Conservation (phyloP, 2,888 invertebrate genomes). For the Oscheius sp. region DNA sequence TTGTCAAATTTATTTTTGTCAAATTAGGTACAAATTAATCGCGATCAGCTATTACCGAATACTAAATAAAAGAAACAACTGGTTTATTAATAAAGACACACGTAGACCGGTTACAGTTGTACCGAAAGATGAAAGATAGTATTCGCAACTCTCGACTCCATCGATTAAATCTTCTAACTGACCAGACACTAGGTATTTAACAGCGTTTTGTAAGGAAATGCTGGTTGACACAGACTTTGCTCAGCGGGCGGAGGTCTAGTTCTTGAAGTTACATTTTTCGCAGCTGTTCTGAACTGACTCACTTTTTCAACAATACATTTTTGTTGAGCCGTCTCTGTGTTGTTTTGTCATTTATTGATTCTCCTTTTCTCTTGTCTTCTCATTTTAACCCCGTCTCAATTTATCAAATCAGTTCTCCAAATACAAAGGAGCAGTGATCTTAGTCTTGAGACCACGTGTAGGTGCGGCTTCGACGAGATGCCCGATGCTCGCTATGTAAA, state of each 20-base stretch:
- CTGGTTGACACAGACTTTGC: slow-evolving; percentile 21
- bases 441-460: slow-evolving; percentile 12
- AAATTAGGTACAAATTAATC: too few species aligned
- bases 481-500: slow-evolving; percentile 34
- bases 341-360: background rate
- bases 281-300: slow-evolving; percentile 25
- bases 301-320: background rate
- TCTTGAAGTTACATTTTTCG: slow-evolving; percentile 15
- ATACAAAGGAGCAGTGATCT: slow-evolving; percentile 1
- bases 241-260: slow-evolving; percentile 3
- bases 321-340: background rate
- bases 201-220: slow-evolving; percentile 2
- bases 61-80: too few species aligned
- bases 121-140: too few species aligned
- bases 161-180: too few species aligned
- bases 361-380: background rate
- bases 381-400: background rate
- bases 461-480: slow-evolving; percentile 30
- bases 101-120: too few species aligned
- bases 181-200: slow-evolving; percentile 1
- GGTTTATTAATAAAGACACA: too few species aligned
- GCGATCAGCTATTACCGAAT: too few species aligned
- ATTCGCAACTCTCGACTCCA: too few species aligned
- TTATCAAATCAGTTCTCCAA: slow-evolving; percentile 1
- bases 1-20: too few species aligned